These are phyloP conservation scores for Urocitellus parryii DNA, from an alignment of 2,113 vertebrate species.

Conservation along the genomic window DNA sequence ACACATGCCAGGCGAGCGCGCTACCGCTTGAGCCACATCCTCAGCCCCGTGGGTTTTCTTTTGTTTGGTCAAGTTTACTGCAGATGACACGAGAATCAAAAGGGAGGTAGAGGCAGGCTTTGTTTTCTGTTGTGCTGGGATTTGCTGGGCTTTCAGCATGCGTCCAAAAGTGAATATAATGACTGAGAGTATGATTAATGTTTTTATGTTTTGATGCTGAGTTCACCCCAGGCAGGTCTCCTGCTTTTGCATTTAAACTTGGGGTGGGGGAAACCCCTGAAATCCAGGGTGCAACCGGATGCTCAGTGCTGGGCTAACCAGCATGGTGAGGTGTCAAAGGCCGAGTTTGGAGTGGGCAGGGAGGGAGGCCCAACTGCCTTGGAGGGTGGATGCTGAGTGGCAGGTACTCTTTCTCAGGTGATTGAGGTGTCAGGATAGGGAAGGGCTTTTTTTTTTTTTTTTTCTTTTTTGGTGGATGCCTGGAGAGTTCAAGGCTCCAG, in stretches of 20 bases:
- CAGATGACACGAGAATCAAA: too few species aligned
- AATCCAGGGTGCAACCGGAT: neutral
- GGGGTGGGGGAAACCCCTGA: neutral
- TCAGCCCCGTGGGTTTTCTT: too few species aligned
- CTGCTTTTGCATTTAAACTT: constrained; percentile 39
- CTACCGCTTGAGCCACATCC: too few species aligned
- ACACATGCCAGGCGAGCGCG: too few species aligned
- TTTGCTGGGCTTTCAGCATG: neutral
- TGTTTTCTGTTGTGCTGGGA: neutral
- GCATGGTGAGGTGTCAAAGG: too few species aligned
- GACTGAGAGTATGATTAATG: neutral
- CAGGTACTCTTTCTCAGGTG: neutral
- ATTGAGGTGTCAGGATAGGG: neutral
- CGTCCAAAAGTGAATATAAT: neutral
- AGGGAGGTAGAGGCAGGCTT: neutral
- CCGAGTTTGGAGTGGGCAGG: too few species aligned
- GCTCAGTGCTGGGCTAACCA: neutral
- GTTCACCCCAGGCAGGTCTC: too few species aligned
- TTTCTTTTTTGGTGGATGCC: neutral
- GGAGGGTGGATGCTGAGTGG: neutral
- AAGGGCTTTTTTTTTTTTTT: neutral
- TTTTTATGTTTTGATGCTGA: too few species aligned
- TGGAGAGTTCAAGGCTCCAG: neutral
- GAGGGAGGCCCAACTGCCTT: too few species aligned
- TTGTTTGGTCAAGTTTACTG: too few species aligned